A percentile compares a stretch with the other conserved stretches of the same genome.
phyloP scores from a whole-genome alignment of 2,888 invertebrate species.

The Brenthis daphne region DNA sequence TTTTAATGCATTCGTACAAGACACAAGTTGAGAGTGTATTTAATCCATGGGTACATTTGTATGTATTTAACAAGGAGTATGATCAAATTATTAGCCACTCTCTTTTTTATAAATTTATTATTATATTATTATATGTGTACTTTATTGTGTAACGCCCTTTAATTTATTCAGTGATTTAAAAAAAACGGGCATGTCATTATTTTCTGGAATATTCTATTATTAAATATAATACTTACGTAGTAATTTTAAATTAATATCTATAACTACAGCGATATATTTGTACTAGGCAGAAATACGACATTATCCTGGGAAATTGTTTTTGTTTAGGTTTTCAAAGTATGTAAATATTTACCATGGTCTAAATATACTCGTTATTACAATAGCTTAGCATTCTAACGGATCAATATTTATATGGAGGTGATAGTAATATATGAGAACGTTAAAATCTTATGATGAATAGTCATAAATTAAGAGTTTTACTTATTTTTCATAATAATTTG shows the following conservation, averaged over 20 bases:
- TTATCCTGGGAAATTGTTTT: not conserved
- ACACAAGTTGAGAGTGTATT: conserved; percentile 20
- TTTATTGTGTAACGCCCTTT: too few species aligned
- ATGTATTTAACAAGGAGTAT: too few species aligned
- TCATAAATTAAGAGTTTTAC: conserved; percentile 36
- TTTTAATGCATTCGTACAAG: conserved; percentile 28
- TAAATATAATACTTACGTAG: too few species aligned
- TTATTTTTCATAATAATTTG: conserved; percentile 39
- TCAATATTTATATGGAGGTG: conserved; percentile 36
- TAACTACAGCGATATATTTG: too few species aligned
- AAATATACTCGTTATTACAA: conserved; percentile 29
- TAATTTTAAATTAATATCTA: too few species aligned
- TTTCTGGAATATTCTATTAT: too few species aligned
- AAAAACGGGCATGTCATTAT: too few species aligned
- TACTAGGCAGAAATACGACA: too few species aligned
- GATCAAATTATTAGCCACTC: too few species aligned
- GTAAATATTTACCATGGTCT: conserved; percentile 15
- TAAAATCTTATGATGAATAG: conserved; percentile 40
- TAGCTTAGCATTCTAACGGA: conserved; percentile 32
- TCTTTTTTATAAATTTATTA: not conserved
- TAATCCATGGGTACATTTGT: conserved; percentile 15
- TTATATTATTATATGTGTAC: too few species aligned
- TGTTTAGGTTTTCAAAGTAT: conserved; percentile 1
- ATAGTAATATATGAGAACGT: conserved; percentile 38
- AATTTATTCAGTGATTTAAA: too few species aligned